These are phyloP conservation scores for mouse (Mus musculus) DNA, from an alignment of 2,113 vertebrate species.

Conservation along the genomic window GRCm39 chrX:141093501-141094000, in stretches of 20 bases:
- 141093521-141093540: conserved; percentile 51
- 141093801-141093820: not conserved
- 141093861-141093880: not conserved
- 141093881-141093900: not conserved
- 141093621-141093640: conserved; percentile 49
- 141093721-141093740: not conserved
- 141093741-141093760: not conserved
- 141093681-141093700: conserved; percentile 1
- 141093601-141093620: conserved; percentile 26
- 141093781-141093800: not conserved
- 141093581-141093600: conserved; percentile 60
- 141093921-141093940: conserved; percentile 45
- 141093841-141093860: not conserved
- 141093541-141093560: conserved; percentile 50
- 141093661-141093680: conserved; percentile 9
- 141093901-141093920: not conserved
- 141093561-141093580: conserved; percentile 57
- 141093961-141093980: not conserved
- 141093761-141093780: not conserved
- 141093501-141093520: conserved; percentile 58
- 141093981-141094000: conserved; percentile 16
- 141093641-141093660: conserved; percentile 54
- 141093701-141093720: conserved; percentile 17
- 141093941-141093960: conserved; percentile 30
- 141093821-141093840: conserved; percentile 36